Evolutionary conservation across 23 tunicate species (phyloP).

Genomic region (Trididemnum clinides): DNA sequence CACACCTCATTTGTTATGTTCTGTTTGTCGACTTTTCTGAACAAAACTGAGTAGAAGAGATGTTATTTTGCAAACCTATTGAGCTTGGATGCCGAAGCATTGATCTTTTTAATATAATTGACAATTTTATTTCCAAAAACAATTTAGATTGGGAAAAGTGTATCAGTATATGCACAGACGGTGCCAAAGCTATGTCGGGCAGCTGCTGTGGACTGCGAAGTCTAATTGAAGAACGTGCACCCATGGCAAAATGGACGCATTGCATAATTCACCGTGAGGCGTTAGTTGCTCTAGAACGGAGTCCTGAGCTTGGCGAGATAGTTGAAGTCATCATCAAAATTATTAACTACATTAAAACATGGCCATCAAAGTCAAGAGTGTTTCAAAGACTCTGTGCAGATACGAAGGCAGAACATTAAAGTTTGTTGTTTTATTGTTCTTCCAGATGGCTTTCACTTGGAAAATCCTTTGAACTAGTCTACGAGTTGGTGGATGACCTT

Average conservation of each 20-base stretch:
- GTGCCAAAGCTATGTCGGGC: constrained; percentile 61
- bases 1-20: constrained; percentile 50
- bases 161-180: constrained; percentile 59
- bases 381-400: constrained; percentile 36
- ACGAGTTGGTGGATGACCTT: constrained; percentile 47
- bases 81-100: constrained; percentile 51
- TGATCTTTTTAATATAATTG: constrained; percentile 47
- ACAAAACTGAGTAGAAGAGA: constrained; percentile 44
- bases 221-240: constrained; percentile 43
- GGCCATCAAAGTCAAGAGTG: constrained; percentile 30
- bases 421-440: constrained; percentile 34
- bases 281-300: constrained; percentile 27
- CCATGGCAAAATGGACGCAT: constrained; percentile 47
- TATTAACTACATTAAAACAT: constrained; percentile 40
- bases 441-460: constrained; percentile 43
- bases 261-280: constrained; percentile 63
- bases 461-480: constrained; percentile 46
- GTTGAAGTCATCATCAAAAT: constrained; percentile 27
- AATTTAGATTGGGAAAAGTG: constrained; percentile 45
- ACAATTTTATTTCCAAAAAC: constrained; percentile 50
- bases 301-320: constrained; percentile 30
- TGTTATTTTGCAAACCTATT: constrained; percentile 48
- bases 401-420: constrained; percentile 27
- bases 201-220: constrained; percentile 44
- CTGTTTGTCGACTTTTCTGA: constrained; percentile 33